Base-by-base conservation (phyloP, 2,888 invertebrate species). In the Hoplodrina blanda region DNA sequence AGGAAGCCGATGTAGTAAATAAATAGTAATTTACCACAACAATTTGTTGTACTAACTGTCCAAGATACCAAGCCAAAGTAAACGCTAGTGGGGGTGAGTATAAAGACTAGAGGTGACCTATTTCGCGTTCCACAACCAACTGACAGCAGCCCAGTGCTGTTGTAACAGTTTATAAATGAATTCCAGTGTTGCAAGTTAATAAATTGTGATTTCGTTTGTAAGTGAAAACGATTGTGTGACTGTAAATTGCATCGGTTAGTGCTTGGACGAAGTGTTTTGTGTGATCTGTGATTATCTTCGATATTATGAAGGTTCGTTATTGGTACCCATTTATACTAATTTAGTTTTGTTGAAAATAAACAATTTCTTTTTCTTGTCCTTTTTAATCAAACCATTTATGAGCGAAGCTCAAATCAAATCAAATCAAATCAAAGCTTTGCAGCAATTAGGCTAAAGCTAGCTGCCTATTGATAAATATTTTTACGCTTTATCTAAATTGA, bases 81-180 rank as follows among this genome's bases (percentile, higher is more conserved):
- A 0, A 10, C 30, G 60, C 53, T 68, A 89, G 91, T 88, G 92
- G 94, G 95, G 94, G 92, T 82, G 85, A 75, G 81, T 93, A 94
- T 95, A 95, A 91, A 93, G 87, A 71, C 82, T 76, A 61, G 73
- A 76, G 75, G 75, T 94, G 95, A 95, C 95, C 95, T 95, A 95
- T 95, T 94, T 95, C 90, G 87, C 81, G 77, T 86, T 89, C 89
- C 92, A 94, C 83, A 92, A 83, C 85, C 85, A 76, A 77, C 84
- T 75, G 85, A 81, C 88, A 82, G 79, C 85, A 85, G 89, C 73
- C 88, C 87, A 85, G 71, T 69, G 83, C 77, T 81, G 83, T 82
- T 73, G 79, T 69, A 61, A 56, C 62, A 65, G n/a, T 62, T 59
- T 15, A 25, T 17, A 20, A 20, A 41, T 71, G 20, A 19, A 61